A percentile compares a stretch with the other conserved stretches of the same genome.
Evolutionary conservation across 2,113 vertebrate species (phyloP).

Genomic region (Sinocyclocheilus anshuiensis): DNA sequence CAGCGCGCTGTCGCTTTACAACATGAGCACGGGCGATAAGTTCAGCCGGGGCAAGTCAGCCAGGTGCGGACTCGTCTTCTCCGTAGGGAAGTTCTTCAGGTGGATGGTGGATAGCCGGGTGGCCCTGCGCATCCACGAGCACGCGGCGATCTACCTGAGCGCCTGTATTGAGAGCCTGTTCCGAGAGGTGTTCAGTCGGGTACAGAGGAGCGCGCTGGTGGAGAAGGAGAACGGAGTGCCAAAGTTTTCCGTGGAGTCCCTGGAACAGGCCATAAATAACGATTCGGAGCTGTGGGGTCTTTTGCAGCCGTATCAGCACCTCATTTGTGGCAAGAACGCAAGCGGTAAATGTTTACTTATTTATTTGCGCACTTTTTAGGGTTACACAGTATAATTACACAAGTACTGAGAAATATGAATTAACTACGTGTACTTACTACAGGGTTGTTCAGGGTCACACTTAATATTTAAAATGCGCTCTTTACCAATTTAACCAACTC

Average conservation of each 20-base stretch:
- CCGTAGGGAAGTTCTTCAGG: constrained; percentile 80
- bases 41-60: constrained; percentile 75
- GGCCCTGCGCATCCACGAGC: constrained; percentile 78
- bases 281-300: constrained; percentile 82
- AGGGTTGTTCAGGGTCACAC: too few relatives aligned
- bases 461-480: background rate
- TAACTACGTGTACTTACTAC: too few relatives aligned
- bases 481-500: too few relatives aligned
- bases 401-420: too few relatives aligned
- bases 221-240: constrained; percentile 75
- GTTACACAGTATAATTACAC: too few relatives aligned
- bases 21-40: constrained; percentile 77
- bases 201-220: constrained; percentile 71
- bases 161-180: constrained; percentile 79
- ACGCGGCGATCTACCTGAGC: constrained; percentile 79
- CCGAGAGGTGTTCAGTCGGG: constrained; percentile 72
- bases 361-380: background rate
- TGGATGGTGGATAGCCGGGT: constrained; percentile 83
- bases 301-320: constrained; percentile 79
- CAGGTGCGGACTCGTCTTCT: constrained; percentile 77
- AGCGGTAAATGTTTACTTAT: constrained; percentile 70
- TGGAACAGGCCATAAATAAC: constrained; percentile 76
- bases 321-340: constrained; percentile 82
- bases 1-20: constrained; percentile 78
- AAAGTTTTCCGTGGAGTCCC: constrained; percentile 72